Evolutionary conservation across 2,113 vertebrate genomes (phyloP).

Genomic region (Cyprinodon variegatus): DNA sequence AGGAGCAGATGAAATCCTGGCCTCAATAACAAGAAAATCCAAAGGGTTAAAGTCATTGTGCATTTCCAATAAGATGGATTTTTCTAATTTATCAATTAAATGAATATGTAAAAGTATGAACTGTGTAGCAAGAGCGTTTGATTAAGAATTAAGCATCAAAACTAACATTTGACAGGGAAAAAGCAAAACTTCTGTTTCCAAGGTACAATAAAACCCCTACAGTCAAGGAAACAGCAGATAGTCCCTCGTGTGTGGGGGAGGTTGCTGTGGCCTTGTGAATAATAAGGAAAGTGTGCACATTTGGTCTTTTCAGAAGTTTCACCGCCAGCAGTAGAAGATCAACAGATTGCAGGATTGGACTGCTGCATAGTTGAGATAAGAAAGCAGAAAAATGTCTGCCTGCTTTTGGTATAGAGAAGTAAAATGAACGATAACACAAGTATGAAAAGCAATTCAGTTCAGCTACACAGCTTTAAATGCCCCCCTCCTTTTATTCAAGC

Average conservation of each 20-base stretch:
- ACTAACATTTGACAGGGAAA: conserved; percentile 49
- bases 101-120: conserved; percentile 9
- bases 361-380: conserved; percentile 51
- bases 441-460: conserved; percentile 28
- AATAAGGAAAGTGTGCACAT: conserved; percentile 34
- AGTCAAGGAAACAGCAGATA: conserved; percentile 35
- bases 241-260: conserved; percentile 27
- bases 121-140: conserved; percentile 17
- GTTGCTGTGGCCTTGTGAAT: conserved; percentile 18
- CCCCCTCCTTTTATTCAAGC: conserved; percentile 2
- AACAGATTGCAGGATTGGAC: conserved; percentile 47
- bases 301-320: conserved; percentile 39
- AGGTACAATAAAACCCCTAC: conserved; percentile 29
- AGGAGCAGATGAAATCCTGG: conserved; percentile 1
- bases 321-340: conserved; percentile 35
- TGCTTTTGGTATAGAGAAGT: conserved; percentile 24
- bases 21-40: conserved; percentile 14
- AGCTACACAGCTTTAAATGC: conserved; percentile 5
- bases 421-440: conserved; percentile 22
- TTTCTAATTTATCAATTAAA: conserved; percentile 7
- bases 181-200: conserved; percentile 15
- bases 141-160: conserved; percentile 46
- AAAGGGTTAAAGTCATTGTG: conserved; percentile 6
- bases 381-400: conserved; percentile 17
- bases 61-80: conserved; percentile 7